Evolutionary conservation across 2,888 invertebrate species (phyloP), one percentile per base, ranked within the genome.

Genomic region (Salticus scenicus): DNA sequence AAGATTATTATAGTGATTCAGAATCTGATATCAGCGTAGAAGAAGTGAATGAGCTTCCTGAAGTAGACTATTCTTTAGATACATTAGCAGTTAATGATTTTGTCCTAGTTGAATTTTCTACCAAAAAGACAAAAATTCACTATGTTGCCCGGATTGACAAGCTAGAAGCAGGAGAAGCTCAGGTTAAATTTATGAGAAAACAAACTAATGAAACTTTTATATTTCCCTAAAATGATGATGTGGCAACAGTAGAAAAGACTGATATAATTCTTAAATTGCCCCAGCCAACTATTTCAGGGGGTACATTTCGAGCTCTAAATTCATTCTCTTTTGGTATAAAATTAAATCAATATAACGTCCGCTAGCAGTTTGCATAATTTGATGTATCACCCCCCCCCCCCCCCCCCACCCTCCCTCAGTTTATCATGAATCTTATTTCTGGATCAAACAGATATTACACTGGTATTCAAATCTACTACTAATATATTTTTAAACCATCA

Each of bases 231-330:
- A 47, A 51, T 41, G 41, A 41, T 72, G 72, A 72, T 30, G 28
- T 27, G 37, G 47, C 51, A 37, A 51, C 30, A n/a, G 51, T 72
- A 41, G 30, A 47, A 24, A 72, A n/a, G 51, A n/a, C n/a, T 47
- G 72, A 72, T 51, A 72, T 72, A 51, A 51, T 72, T 47, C 30
- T 41, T 42, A 72, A 72, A 47, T 30, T 72, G 17, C 70, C 41
- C 17, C 41, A 41, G n/a, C 47, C 47, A 47, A 12, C 47, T 12
- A 47, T 47, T 47, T 5, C 17, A 47, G 47, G 47, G 47, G 47
- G 2, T 47, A 47, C 47, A 47, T 47, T 47, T 47, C 47, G 17
- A 47, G 47, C 47, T 17, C 2, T 17, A 47, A 47, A 47, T 47
- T 47, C 47, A 47, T 47, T 47, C 47, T 47, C 47, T 12, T 47